Base-by-base conservation (phyloP, 2,113 vertebrate species). In the Syrrhaptes paradoxus region DNA sequence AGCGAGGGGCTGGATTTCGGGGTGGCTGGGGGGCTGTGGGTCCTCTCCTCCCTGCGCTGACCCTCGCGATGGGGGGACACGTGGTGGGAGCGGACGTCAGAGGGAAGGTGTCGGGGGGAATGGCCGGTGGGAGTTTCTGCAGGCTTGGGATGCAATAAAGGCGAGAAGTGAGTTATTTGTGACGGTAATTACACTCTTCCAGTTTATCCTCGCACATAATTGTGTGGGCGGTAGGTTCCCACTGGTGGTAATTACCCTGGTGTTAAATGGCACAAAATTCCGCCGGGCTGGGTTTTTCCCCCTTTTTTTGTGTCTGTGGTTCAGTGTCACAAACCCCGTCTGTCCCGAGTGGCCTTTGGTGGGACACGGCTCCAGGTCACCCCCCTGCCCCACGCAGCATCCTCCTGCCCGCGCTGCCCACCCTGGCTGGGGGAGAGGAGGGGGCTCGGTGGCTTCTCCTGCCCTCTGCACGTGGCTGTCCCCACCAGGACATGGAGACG, bases 181-280 rank as follows among this genome's bases (percentile, higher is more conserved):
- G 91, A 95, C 85, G 74, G 95, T 95, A 97, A 96, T 97, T 96
- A 91, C 2, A 24, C 89, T 90, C 83, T 89, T 93, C 96, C 87
- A 91, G 96, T 95, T 96, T 97, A 96, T 96, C 93, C 95, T 94
- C 94, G 95, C 95, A 84, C 73, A 85, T 92, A 96, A 93, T 96
- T 92, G 93, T 93, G 94, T 95, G 95, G 95, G 94, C 31, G 82
- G 90, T 57, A 89, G 91, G 94, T 96, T 97, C 96, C 91, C 95
- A 96, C 51, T 89, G 95, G 95, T 95, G 85, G 96, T 95, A 93
- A 97, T 97, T 97, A 95, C 95, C 95, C 93, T 57, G 90, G 95
- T 96, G 72, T 87, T 93, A 87, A 95, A 94, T 95, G 90, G 94
- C 94, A 92, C 87, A 89, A 93, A 93, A 97, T 86, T 92, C 95